Percentiles rank a stretch among this genome's conserved stretches.
These are phyloP conservation scores for Nyctereutes procyonoides DNA, from an alignment of 2,113 vertebrate species.

Conservation along the genomic window DNA sequence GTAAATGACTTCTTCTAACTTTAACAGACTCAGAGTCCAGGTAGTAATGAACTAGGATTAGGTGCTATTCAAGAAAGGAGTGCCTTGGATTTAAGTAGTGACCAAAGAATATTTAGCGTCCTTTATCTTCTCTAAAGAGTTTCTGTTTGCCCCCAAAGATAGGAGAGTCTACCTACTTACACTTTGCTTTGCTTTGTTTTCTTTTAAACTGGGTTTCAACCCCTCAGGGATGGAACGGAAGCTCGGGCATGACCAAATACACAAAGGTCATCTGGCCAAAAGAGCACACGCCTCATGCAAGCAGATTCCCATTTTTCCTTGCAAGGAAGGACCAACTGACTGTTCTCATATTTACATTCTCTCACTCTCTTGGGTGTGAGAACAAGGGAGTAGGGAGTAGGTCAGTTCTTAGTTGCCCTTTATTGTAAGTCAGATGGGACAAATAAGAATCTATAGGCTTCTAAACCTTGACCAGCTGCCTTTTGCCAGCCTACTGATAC, in stretches of 20 bases:
- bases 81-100: constrained; percentile 52
- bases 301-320: neutral
- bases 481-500: neutral
- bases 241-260: neutral
- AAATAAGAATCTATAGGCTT: constrained; percentile 4
- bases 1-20: constrained; percentile 68
- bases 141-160: constrained; percentile 45
- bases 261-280: neutral
- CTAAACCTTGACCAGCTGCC: neutral
- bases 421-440: neutral
- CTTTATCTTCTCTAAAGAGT: constrained; percentile 55
- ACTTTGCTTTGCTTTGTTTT: constrained; percentile 53
- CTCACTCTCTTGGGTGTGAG: neutral
- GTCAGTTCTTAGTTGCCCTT: neutral
- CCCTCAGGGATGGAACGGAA: neutral
- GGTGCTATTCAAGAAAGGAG: constrained; percentile 41
- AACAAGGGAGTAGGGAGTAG: neutral
- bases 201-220: constrained; percentile 11
- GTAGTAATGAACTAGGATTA: constrained; percentile 51
- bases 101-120: constrained; percentile 13
- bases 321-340: neutral
- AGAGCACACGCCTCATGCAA: neutral
- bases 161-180: neutral
- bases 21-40: constrained; percentile 61
- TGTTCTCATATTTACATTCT: neutral